Percentiles rank a stretch among this genome's conserved stretches.
Evolutionary conservation across 1,140 invertebrate species (phyloP).

Genomic region (Galleria mellonella): DNA sequence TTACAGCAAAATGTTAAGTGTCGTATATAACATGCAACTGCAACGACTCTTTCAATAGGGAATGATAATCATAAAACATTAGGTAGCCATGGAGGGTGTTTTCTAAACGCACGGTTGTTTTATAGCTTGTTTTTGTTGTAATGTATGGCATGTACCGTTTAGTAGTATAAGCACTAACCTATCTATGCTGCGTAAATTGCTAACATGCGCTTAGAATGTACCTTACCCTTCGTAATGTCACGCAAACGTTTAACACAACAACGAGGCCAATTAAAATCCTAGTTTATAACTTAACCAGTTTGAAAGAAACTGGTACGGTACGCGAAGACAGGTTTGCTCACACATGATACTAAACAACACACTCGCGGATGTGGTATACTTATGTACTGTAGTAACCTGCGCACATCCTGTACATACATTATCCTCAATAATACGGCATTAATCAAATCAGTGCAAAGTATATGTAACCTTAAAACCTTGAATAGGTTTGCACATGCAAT

Average conservation of each 20-base stretch:
- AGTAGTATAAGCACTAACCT: too few relatives aligned
- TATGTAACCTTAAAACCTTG: too few relatives aligned
- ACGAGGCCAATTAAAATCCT: slow-evolving; percentile 35
- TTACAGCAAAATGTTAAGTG: slow-evolving; percentile 15
- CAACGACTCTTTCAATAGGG: slow-evolving; percentile 7
- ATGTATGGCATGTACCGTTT: too few relatives aligned
- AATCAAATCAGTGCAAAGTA: neutral
- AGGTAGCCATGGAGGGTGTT: slow-evolving; percentile 4
- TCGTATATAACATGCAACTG: slow-evolving; percentile 3
- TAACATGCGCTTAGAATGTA: neutral
- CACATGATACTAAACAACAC: slow-evolving; percentile 32
- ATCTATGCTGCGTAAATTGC: neutral
- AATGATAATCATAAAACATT: slow-evolving; percentile 10
- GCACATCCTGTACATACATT: slow-evolving; percentile 38
- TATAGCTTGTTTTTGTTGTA: too few relatives aligned
- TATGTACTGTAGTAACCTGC: slow-evolving; percentile 49
- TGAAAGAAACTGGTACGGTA: slow-evolving; percentile 40
- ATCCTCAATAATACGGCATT: slow-evolving; percentile 26
- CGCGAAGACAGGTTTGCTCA: slow-evolving; percentile 45
- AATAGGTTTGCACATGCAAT: too few relatives aligned
- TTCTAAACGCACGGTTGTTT: slow-evolving; percentile 5
- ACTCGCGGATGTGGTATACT: slow-evolving; percentile 65
- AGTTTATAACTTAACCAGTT: slow-evolving; percentile 45
- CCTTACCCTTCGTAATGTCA: too few relatives aligned
- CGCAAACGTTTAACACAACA: slow-evolving; percentile 6